Evolutionary conservation across 2,888 invertebrate species (phyloP).

Genomic region (Mycalesis mineus): DNA sequence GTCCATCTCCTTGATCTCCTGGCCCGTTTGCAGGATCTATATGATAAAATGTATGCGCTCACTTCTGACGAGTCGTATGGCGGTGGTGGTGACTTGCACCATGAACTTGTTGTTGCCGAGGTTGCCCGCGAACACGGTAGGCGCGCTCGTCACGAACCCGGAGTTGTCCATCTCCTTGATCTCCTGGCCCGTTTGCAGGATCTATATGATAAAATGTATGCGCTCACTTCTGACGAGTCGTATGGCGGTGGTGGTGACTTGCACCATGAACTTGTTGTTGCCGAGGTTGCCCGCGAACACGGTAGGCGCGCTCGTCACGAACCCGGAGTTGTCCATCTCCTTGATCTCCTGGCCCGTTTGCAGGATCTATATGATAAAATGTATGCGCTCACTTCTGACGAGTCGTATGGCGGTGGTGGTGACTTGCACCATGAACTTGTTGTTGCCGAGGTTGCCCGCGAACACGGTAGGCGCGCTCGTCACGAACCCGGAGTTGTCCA

Average conservation of each 20-base stretch:
- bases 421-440: slow-evolving; percentile 95
- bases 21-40: slow-evolving; percentile 97
- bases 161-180: slow-evolving; percentile 98
- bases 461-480: slow-evolving; percentile 94
- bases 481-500: slow-evolving; percentile 97
- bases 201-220: too few relatives aligned
- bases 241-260: too few relatives aligned
- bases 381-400: too few relatives aligned
- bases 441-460: slow-evolving; percentile 95
- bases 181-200: slow-evolving; percentile 97
- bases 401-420: too few relatives aligned
- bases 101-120: slow-evolving; percentile 94
- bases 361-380: too few relatives aligned
- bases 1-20: slow-evolving; percentile 98
- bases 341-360: slow-evolving; percentile 98
- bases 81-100: too few relatives aligned
- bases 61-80: too few relatives aligned
- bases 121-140: slow-evolving; percentile 97
- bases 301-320: slow-evolving; percentile 94
- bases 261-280: slow-evolving; percentile 93
- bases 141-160: slow-evolving; percentile 92
- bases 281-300: slow-evolving; percentile 97
- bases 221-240: too few relatives aligned
- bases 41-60: too few relatives aligned
- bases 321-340: slow-evolving; percentile 97